phyloP scores from a whole-genome alignment of 2,113 vertebrate genomes.

The Chamaea fasciata region DNA sequence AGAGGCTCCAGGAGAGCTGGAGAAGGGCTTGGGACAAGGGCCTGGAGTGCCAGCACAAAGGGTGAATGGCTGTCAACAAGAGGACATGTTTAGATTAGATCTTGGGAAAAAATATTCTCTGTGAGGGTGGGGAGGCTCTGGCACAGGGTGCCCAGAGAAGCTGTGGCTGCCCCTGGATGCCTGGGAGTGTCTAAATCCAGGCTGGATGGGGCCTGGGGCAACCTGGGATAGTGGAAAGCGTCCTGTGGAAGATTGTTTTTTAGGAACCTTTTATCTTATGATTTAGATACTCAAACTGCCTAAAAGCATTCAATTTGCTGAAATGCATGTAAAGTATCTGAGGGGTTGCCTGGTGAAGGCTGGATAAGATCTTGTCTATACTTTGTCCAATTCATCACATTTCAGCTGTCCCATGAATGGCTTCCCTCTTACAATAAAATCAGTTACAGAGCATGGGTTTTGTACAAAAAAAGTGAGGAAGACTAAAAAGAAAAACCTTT shows the following conservation, averaged over 20 bases:
- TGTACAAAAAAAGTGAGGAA: not conserved
- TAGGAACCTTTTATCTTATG: not conserved
- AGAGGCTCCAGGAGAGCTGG: not conserved
- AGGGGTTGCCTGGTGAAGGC: not conserved
- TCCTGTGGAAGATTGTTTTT: not conserved
- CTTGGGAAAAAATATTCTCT: accelerated
- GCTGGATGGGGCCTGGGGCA: accelerated
- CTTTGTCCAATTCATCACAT: not conserved
- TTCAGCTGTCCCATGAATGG: not conserved
- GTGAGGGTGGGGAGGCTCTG: accelerated
- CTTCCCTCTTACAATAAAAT: not conserved
- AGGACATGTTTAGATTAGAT: not conserved
- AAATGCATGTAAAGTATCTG: not conserved
- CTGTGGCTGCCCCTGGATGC: not conserved
- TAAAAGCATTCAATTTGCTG: not conserved
- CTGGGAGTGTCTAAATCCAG: not conserved
- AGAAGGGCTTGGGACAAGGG: not conserved
- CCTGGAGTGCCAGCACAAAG: no score
- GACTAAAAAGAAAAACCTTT: not conserved
- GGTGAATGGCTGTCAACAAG: not conserved
- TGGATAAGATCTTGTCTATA: not conserved
- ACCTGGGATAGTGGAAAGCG: accelerated
- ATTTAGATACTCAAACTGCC: not conserved
- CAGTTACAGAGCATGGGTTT: accelerated
- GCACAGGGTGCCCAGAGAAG: not conserved